Evolutionary conservation across 1,140 invertebrate species (phyloP).

Genomic region (Manduca sexta): DNA sequence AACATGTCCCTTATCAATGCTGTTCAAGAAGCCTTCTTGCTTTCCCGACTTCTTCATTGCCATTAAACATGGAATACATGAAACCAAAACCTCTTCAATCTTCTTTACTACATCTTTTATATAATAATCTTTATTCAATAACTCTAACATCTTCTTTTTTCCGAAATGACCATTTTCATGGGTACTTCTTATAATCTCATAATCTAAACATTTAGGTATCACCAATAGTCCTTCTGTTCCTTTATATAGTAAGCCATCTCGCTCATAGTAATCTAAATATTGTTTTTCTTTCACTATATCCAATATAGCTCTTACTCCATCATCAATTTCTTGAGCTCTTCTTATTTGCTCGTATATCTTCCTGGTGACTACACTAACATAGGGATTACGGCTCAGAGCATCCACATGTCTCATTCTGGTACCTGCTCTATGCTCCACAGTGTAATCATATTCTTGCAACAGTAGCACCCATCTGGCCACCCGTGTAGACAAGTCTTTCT

Average conservation of each 20-base stretch:
- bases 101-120: slow-evolving; percentile 12
- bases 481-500: slow-evolving; percentile 29
- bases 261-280: slow-evolving; percentile 9
- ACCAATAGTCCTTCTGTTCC: slow-evolving; percentile 1
- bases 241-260: slow-evolving; percentile 15
- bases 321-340: slow-evolving; percentile 11
- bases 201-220: slow-evolving; percentile 12
- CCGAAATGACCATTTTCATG: slow-evolving; percentile 23
- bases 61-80: too few relatives aligned
- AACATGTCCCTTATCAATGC: too few relatives aligned
- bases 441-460: slow-evolving; percentile 37
- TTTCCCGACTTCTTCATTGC: too few relatives aligned
- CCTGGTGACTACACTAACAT: slow-evolving; percentile 5
- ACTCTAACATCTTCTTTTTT: slow-evolving; percentile 11
- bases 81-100: slow-evolving; percentile 3
- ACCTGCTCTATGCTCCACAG: slow-evolving; percentile 22
- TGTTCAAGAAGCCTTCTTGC: too few relatives aligned
- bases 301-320: slow-evolving; percentile 8
- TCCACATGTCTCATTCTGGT: slow-evolving; percentile 34
- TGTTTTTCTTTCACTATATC: slow-evolving; percentile 5
- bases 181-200: slow-evolving; percentile 7
- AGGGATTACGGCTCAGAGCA: slow-evolving; percentile 29
- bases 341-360: slow-evolving; percentile 7
- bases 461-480: slow-evolving; percentile 45
- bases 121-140: slow-evolving; percentile 16